These are phyloP conservation scores for Hemiprocne comata DNA, from an alignment of 2,113 vertebrate species.

Conservation along the genomic window DNA sequence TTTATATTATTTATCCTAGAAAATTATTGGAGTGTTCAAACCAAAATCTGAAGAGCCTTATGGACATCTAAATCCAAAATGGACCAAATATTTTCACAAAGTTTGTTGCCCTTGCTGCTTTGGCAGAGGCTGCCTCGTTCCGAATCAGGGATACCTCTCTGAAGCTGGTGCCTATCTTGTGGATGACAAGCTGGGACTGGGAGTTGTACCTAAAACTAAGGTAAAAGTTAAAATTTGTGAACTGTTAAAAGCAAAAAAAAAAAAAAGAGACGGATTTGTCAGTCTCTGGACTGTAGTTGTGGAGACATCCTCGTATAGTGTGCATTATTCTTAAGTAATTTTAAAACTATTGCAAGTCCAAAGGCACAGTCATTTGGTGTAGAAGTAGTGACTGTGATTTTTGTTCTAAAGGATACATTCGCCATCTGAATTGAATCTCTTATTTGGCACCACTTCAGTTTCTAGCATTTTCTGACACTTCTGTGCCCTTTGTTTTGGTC, in stretches of 20 bases:
- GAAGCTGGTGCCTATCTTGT: slow-evolving; percentile 94
- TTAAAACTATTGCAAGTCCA: neutral
- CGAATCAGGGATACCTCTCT: slow-evolving; percentile 97
- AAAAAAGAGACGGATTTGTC: neutral
- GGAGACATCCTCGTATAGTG: neutral
- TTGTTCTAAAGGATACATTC: neutral
- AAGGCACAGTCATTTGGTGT: neutral
- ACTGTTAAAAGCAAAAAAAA: neutral
- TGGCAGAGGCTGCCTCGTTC: slow-evolving; percentile 93
- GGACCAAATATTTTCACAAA: slow-evolving; percentile 99
- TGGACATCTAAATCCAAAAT: slow-evolving; percentile 97
- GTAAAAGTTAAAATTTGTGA: slow-evolving; percentile 64
- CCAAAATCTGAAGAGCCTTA: slow-evolving; percentile 99
- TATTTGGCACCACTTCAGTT: neutral
- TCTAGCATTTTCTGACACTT: neutral
- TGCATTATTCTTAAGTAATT: neutral
- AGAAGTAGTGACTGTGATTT: neutral
- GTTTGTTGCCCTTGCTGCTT: slow-evolving; percentile 98
- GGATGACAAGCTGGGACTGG: slow-evolving; percentile 90
- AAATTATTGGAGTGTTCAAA: slow-evolving; percentile 95
- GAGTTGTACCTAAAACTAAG: slow-evolving; percentile 96
- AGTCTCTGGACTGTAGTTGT: neutral
- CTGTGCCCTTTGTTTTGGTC: neutral
- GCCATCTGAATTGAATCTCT: neutral
- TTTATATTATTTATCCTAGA: slow-evolving; percentile 72